Conservation (phyloP, 1,140 invertebrate genomes). For the Solenopsis invicta region DNA sequence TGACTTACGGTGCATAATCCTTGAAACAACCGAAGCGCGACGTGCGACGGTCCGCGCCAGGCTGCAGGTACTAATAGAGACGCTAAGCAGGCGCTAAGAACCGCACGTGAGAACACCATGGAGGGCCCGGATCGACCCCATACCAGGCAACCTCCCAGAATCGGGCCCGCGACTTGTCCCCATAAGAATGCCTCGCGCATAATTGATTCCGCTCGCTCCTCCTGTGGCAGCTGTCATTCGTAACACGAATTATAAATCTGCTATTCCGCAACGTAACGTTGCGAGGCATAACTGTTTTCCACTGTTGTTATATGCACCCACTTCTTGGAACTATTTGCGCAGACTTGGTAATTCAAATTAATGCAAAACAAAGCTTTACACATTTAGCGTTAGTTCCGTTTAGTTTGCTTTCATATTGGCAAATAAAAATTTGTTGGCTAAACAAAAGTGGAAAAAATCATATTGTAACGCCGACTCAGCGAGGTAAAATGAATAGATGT, state of each 20-base stretch:
- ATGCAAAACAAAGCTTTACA: neutral
- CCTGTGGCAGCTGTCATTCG: slow-evolving; percentile 84
- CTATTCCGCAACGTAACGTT: neutral
- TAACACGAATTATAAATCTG: slow-evolving; percentile 8
- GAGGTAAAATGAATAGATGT: neutral
- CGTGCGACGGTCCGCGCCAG: slow-evolving; percentile 88
- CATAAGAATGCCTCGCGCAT: slow-evolving; percentile 88
- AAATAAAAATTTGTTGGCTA: slow-evolving; percentile 7
- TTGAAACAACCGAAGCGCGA: slow-evolving; percentile 87
- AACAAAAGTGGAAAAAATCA: neutral
- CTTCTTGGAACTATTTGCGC: neutral
- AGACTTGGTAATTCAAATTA: slow-evolving; percentile 1
- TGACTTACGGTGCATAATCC: slow-evolving; percentile 87
- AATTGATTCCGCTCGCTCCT: slow-evolving; percentile 87
- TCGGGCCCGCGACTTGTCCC: slow-evolving; percentile 88
- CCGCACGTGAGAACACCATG: slow-evolving; percentile 87
- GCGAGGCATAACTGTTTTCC: neutral
- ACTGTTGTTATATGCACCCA: neutral
- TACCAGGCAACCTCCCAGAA: slow-evolving; percentile 87
- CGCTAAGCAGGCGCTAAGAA: slow-evolving; percentile 87
- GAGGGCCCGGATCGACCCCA: slow-evolving; percentile 88
- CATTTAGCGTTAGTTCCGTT: neutral
- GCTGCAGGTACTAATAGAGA: slow-evolving; percentile 88
- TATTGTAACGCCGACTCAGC: neutral
- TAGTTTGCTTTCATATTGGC: neutral